Conservation (phyloP, 2,888 invertebrate genomes). For the Drosophila fungiperda region DNA sequence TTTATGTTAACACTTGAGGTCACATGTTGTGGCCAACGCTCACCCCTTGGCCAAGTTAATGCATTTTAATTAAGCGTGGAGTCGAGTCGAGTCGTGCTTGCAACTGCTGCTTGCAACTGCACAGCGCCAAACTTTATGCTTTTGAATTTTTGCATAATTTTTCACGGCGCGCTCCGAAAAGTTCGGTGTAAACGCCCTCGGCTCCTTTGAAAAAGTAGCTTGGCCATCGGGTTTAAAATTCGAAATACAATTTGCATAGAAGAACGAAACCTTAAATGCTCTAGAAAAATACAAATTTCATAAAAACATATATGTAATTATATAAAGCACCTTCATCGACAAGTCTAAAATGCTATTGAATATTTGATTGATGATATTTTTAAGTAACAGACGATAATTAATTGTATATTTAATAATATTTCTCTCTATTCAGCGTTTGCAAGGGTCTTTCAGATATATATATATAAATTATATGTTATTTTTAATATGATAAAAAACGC, state of each 20-base stretch:
- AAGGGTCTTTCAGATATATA: constrained; percentile 8
- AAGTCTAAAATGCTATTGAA: background rate
- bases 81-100: constrained; percentile 22
- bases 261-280: constrained; percentile 18
- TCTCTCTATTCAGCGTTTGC: background rate
- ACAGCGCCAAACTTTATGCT: constrained; percentile 54
- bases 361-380: background rate
- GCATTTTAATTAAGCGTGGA: constrained; percentile 67
- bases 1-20: constrained; percentile 63
- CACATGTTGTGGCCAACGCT: constrained; percentile 43
- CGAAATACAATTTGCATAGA: constrained; percentile 8
- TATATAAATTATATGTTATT: constrained; percentile 39
- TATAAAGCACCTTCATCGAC: background rate
- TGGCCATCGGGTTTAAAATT: constrained; percentile 11
- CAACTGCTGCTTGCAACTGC: constrained; percentile 26
- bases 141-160: constrained; percentile 66
- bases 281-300: background rate
- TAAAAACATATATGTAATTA: background rate
- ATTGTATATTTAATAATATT: too few relatives aligned
- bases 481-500: constrained; percentile 62
- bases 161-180: constrained; percentile 42
- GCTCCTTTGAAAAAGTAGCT: constrained; percentile 2
- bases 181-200: constrained; percentile 14
- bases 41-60: constrained; percentile 50
- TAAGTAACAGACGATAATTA: background rate